Evolutionary conservation across 2,797 vertebrate genomes (phyloP).

Genomic region (Siniperca scherzeri): DNA sequence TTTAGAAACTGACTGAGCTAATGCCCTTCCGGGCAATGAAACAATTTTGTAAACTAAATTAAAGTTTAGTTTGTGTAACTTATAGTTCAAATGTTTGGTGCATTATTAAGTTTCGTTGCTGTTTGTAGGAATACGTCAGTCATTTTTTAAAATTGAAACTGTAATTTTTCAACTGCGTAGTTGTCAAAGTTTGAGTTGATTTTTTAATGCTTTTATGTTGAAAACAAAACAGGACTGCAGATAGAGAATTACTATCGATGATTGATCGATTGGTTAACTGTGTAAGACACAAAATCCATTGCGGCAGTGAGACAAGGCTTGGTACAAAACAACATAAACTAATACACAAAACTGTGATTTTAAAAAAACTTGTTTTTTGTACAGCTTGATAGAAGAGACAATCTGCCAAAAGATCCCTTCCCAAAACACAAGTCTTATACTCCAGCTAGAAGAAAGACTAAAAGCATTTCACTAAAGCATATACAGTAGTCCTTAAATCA

Average conservation of each 20-base stretch:
- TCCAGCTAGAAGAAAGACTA: not conserved
- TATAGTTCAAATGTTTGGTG: not conserved
- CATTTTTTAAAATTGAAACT: not conserved
- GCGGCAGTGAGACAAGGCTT: not conserved
- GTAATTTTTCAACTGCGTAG: not conserved
- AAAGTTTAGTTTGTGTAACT: slow-evolving; percentile 3
- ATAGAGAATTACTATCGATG: not conserved
- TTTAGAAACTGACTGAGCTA: slow-evolving; percentile 46
- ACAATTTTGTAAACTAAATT: slow-evolving; percentile 25
- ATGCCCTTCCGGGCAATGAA: slow-evolving; percentile 34
- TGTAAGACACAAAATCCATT: not conserved
- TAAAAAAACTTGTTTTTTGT: not conserved
- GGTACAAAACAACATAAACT: not conserved
- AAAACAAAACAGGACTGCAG: slow-evolving; percentile 3
- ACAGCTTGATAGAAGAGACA: not conserved
- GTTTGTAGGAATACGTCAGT: not conserved
- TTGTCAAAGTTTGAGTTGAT: not conserved
- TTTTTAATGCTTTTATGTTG: not conserved
- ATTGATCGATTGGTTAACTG: not conserved
- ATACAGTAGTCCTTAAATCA: not conserved
- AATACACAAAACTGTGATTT: not conserved
- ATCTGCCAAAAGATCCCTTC: not conserved
- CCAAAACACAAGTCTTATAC: not conserved
- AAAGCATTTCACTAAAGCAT: not conserved
- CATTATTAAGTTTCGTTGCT: not conserved